Evolutionary conservation across 2,113 vertebrate species (phyloP).

Genomic region (Neolamprologus hecqui): DNA sequence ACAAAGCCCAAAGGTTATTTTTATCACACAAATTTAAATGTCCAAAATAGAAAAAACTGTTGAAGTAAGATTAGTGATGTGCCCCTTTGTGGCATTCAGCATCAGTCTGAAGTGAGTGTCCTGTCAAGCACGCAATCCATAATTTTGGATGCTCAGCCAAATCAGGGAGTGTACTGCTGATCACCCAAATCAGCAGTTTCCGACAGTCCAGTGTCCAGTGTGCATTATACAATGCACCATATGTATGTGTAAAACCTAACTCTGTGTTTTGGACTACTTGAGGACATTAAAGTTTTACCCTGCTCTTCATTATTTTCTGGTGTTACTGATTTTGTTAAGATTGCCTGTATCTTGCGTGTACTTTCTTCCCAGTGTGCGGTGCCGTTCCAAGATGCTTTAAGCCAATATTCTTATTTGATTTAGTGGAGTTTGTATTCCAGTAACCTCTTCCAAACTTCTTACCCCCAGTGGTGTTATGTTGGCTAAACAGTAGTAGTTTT

Average conservation of each 20-base stretch:
- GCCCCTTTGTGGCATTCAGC: neutral
- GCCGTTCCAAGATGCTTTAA: neutral
- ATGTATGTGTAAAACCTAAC: neutral
- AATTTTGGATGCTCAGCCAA: neutral
- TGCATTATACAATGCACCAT: neutral
- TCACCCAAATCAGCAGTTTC: neutral
- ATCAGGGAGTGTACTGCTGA: neutral
- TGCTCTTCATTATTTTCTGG: neutral
- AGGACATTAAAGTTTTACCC: neutral
- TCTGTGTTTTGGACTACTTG: neutral
- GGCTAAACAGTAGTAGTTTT: neutral
- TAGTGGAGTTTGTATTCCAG: neutral
- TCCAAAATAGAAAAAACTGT: neutral
- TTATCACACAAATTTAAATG: neutral
- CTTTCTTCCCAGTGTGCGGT: neutral
- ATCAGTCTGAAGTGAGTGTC: neutral
- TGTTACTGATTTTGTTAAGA: neutral
- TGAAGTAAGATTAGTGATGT: neutral
- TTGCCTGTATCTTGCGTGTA: neutral
- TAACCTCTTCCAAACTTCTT: neutral
- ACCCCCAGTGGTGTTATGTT: neutral
- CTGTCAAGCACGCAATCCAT: rapidly evolving
- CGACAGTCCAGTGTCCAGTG: neutral
- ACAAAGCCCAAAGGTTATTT: neutral
- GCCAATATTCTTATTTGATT: neutral